phyloP scores from a whole-genome alignment of 53 echinoderm and acorn worm species.

The Luidia sarsii region DNA sequence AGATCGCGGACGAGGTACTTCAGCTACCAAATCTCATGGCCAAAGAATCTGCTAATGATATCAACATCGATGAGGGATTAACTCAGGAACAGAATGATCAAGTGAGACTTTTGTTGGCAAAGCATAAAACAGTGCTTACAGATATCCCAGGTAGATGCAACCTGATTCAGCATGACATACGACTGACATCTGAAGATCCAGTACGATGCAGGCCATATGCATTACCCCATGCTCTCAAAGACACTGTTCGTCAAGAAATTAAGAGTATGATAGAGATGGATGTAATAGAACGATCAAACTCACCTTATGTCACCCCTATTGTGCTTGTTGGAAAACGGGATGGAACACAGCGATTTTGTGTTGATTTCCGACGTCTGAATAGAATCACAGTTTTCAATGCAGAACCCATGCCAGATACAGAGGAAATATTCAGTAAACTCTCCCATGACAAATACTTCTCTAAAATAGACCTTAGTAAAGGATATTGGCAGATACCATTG shows the following conservation, averaged over 20 bases:
- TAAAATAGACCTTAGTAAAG: slow-evolving; percentile 24
- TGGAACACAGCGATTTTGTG: slow-evolving; percentile 10
- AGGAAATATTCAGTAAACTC: slow-evolving; percentile 22
- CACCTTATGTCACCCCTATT: too few relatives aligned
- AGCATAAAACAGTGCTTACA: slow-evolving; percentile 7
- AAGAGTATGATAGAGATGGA: slow-evolving; percentile 5
- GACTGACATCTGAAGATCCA: slow-evolving; percentile 17
- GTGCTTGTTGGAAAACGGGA: too few relatives aligned
- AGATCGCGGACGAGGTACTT: not conserved
- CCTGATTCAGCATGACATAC: not conserved
- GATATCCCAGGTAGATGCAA: slow-evolving; percentile 36
- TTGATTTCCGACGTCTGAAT: slow-evolving; percentile 36
- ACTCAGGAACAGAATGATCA: not conserved
- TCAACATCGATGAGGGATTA: not conserved
- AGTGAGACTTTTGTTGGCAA: not conserved
- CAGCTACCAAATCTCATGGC: not conserved
- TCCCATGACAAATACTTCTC: slow-evolving; percentile 34
- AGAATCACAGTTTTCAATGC: slow-evolving; percentile 29
- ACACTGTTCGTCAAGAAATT: not conserved
- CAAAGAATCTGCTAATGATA: not conserved
- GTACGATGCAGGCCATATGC: too few relatives aligned
- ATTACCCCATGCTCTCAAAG: slow-evolving; percentile 17
- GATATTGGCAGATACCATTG: slow-evolving; percentile 44
- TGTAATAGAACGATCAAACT: slow-evolving; percentile 8
- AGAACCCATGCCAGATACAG: not conserved